These are phyloP conservation scores for Polyodon spathula DNA, from an alignment of 2,113 vertebrate genomes.

Conservation along the genomic window DNA sequence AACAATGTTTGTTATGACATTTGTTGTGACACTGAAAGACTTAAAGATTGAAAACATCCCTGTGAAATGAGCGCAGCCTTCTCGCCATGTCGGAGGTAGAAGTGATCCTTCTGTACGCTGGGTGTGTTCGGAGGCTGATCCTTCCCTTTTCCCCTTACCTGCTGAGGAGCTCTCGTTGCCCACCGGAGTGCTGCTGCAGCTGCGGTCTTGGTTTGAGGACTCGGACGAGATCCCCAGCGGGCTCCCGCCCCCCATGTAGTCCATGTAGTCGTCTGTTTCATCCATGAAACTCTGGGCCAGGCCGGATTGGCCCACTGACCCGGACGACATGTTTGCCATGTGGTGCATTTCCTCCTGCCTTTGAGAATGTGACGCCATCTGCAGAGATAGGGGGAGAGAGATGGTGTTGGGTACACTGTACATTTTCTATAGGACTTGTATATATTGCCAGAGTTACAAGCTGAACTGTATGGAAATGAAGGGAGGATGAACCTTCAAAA, in stretches of 20 bases:
- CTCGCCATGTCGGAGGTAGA: no score
- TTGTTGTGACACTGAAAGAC: no score
- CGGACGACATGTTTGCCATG: conserved; percentile 47
- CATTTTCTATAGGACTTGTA: background rate
- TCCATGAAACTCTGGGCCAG: conserved; percentile 61
- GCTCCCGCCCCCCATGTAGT: conserved; percentile 79
- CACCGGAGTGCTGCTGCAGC: conserved; percentile 93
- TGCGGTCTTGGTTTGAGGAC: conserved; percentile 92
- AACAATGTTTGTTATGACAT: no score
- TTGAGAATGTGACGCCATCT: conserved; percentile 54
- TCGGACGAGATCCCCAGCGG: conserved; percentile 85
- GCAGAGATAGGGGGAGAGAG: conserved; percentile 24
- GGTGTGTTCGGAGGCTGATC: no score
- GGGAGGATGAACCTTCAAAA: no score
- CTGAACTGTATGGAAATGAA: background rate
- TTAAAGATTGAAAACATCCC: no score
- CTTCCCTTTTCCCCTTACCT: no score
- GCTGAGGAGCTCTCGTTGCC: conserved; percentile 85
- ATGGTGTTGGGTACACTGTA: background rate
- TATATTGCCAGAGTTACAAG: background rate
- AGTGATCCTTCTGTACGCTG: no score
- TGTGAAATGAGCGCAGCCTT: no score
- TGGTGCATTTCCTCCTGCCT: conserved; percentile 55
- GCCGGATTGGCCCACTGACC: conserved; percentile 43
- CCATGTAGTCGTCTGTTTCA: conserved; percentile 87